Evolutionary conservation across 2,113 vertebrate genomes (phyloP), one percentile per base, ranked within the genome.

Genomic region (Tricholaema leucomelas): DNA sequence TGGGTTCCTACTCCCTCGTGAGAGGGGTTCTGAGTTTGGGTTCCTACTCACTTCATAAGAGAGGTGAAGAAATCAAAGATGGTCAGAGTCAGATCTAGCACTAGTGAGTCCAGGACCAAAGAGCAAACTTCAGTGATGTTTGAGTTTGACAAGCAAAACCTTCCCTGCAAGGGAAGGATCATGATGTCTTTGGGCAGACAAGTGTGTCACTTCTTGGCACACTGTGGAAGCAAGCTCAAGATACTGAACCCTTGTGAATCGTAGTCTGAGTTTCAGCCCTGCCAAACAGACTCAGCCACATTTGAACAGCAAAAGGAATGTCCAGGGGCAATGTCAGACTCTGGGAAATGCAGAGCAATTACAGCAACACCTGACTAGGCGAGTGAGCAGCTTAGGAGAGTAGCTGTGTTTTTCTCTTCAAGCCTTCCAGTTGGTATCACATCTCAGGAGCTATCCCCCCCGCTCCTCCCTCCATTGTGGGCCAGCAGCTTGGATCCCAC

Each of bases 351-450:
- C 64, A 69, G 36, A 76, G 55, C 38, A 65, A 27, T 61, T 79
- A 79, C 28, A 81, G 69, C 31, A 88, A 7, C 74, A 40, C 19
- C 31, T 0, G 2, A n/a, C 2, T 1, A 52, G 42, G 44, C 27
- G 24, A 59, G 36, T 8, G 15, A 14, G 23, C 0, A 10, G 19
- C 42, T 81, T 44, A 9, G 36, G 35, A n/a, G 55, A 24, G 18
- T 14, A 13, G 59, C 31, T 81, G 38, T 0, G 0, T 14, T 91
- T 50, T 46, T 59, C 77, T 72, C 61, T 67, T 58, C 30, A 20
- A 80, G 55, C 21, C 35, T 82, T 50, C 21, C 36, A 21, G 36
- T 31, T 33, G 0, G 0, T 24, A 7, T 6, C 0, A 0, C 1
- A 0, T 46, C 58, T 65, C 17, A 18, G 56, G 80, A 80, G 5